Percentiles rank a stretch among this genome's conserved stretches.
Conservation (phyloP, 2,888 invertebrate genomes). For the Mermis nigrescens region DNA sequence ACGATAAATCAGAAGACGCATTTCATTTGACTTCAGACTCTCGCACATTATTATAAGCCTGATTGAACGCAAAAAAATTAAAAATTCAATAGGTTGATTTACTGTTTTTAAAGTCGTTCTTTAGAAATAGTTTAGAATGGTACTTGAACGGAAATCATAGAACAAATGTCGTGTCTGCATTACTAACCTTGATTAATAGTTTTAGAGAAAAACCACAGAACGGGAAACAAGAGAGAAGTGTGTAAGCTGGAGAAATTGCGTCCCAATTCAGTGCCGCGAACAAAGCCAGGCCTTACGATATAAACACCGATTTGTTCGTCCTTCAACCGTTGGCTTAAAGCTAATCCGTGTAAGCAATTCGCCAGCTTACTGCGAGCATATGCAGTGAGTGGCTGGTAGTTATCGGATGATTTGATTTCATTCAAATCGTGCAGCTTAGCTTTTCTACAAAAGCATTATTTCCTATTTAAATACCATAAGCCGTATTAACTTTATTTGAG, state of each 20-base stretch:
- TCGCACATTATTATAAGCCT: too few species aligned
- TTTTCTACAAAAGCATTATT: slow-evolving; percentile 14
- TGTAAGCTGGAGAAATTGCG: slow-evolving; percentile 16
- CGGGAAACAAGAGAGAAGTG: slow-evolving; percentile 22
- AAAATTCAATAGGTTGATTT: too few species aligned
- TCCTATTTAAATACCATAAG: too few species aligned
- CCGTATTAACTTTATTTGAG: too few species aligned
- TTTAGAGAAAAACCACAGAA: slow-evolving; percentile 26
- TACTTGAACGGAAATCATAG: slow-evolving; percentile 40
- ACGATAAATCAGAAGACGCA: too few species aligned
- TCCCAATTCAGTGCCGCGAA: slow-evolving; percentile 13
- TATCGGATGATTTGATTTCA: neutral
- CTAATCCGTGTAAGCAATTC: slow-evolving; percentile 23
- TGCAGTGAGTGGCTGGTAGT: slow-evolving; percentile 22
- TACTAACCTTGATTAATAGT: slow-evolving; percentile 23
- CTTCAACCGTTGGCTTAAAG: slow-evolving; percentile 12
- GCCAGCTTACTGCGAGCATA: slow-evolving; percentile 31
- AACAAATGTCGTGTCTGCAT: slow-evolving; percentile 8
- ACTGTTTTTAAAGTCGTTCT: too few species aligned
- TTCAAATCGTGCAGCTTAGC: neutral
- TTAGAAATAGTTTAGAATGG: too few species aligned
- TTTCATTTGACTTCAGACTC: too few species aligned
- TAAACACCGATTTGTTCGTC: slow-evolving; percentile 11
- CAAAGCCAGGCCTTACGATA: slow-evolving; percentile 24
- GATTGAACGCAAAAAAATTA: too few species aligned